Base-by-base conservation (phyloP, 2,797 vertebrate species). In the Merluccius polli region DNA sequence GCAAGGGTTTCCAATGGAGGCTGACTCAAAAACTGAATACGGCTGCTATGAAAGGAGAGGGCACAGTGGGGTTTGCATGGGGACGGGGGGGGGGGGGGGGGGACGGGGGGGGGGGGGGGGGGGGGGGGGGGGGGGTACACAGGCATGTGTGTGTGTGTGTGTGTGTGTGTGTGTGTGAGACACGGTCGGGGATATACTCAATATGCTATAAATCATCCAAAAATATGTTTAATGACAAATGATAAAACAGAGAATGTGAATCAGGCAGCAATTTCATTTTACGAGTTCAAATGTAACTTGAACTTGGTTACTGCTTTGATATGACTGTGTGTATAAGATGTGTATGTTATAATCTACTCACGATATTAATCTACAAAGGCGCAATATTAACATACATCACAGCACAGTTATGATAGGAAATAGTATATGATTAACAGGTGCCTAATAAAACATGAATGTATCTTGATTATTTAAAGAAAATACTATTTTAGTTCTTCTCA, bases 1-100 rank as follows among this genome's bases (percentile, higher is more conserved):
- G 84, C 84, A 85, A 84, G 82, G 71, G 67, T 35, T 48, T 33
- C 79, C 83, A 90, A 88, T 83, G 86, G 85, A 88, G 85, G 81
- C 86, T 81, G 82, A 89, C 83, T 87, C 87, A 87, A 80, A 65
- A 79, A 75, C 87, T 76, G 87, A 87, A 92, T 88, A 87, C 89
- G 86, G 84, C 84, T 79, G 83, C 85, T 78, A 24, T 87, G 87
- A 90, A 92, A 87, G 84, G 85, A 87, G 83, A 84, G 83, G 78
- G 77, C 86, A 84, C 90, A 76, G 85, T 77, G 36, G 70, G 80
- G 75, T 70, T 76, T 77, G 76, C 77, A 82, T 72, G 77, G 74
- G 81, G 21, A 35, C 33, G 8, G 33, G 8, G 33, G 8, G 33
- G 33, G 6, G 10, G 5, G 36, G 6, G 10, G 36, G 1, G 36